Evolutionary conservation across 1,140 invertebrate genomes (phyloP).

Genomic region (Teleopsis dalmanni): DNA sequence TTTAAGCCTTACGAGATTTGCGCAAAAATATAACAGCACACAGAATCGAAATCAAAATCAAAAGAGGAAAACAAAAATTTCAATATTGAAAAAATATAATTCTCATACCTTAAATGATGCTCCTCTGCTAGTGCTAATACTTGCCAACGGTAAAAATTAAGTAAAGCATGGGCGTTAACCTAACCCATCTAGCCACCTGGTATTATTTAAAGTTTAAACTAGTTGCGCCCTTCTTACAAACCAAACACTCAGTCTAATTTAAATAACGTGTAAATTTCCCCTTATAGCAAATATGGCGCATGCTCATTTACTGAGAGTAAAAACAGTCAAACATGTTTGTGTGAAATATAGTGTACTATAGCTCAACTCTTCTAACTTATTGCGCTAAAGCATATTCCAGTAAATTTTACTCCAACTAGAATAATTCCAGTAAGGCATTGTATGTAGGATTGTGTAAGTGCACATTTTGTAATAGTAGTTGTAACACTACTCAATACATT

Average conservation of each 20-base stretch:
- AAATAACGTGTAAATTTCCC: background rate
- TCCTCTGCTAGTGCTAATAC: too few species aligned
- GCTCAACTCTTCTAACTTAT: background rate
- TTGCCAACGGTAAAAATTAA: too few species aligned
- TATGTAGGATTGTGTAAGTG: background rate
- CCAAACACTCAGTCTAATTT: too few species aligned
- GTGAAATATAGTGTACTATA: background rate
- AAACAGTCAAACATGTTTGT: background rate
- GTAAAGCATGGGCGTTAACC: conserved; percentile 8
- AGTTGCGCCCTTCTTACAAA: conserved; percentile 1
- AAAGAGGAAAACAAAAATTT: too few species aligned
- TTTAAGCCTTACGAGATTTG: too few species aligned
- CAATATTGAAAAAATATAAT: too few species aligned
- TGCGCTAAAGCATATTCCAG: background rate
- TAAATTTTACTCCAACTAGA: background rate
- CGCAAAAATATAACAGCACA: too few species aligned
- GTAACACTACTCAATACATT: background rate
- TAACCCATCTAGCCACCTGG: background rate
- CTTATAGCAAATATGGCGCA: conserved; percentile 7
- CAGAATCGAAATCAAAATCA: too few species aligned
- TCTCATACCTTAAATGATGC: too few species aligned
- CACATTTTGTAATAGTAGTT: background rate
- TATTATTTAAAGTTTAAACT: background rate
- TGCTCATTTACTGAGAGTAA: background rate
- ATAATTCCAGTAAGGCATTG: conserved; percentile 1